Conservation (phyloP, 1,140 invertebrate genomes). For the Lasaia peninsularis region DNA sequence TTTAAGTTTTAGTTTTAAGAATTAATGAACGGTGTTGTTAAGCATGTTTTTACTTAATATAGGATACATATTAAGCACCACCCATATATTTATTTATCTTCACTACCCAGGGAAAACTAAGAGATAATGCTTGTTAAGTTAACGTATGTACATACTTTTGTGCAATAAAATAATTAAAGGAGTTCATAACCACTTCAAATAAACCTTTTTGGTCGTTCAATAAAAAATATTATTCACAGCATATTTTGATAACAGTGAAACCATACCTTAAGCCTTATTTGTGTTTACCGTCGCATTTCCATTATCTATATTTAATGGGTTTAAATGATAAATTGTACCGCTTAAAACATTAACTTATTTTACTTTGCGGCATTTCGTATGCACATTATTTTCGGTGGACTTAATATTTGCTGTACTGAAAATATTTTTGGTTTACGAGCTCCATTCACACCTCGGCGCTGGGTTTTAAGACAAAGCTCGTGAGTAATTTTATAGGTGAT, state of each 20-base stretch:
- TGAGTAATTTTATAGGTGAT: neutral
- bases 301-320: slow-evolving; percentile 8
- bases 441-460: neutral
- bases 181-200: no score
- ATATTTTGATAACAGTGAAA: neutral
- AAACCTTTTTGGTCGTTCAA: no score
- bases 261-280: neutral
- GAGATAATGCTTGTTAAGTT: no score
- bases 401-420: neutral
- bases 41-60: no score
- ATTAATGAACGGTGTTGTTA: no score
- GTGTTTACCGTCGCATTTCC: slow-evolving; percentile 1
- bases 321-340: slow-evolving; percentile 3
- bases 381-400: neutral
- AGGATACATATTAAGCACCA: no score
- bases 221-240: neutral
- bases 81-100: no score
- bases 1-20: no score
- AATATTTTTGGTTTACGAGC: neutral
- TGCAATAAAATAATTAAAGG: no score
- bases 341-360: slow-evolving; percentile 9
- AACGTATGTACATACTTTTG: no score
- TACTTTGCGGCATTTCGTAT: neutral
- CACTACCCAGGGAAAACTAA: no score
- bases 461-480: neutral